Evolutionary conservation across 2,888 invertebrate genomes (phyloP).

Genomic region (Sminthurides aquaticus): DNA sequence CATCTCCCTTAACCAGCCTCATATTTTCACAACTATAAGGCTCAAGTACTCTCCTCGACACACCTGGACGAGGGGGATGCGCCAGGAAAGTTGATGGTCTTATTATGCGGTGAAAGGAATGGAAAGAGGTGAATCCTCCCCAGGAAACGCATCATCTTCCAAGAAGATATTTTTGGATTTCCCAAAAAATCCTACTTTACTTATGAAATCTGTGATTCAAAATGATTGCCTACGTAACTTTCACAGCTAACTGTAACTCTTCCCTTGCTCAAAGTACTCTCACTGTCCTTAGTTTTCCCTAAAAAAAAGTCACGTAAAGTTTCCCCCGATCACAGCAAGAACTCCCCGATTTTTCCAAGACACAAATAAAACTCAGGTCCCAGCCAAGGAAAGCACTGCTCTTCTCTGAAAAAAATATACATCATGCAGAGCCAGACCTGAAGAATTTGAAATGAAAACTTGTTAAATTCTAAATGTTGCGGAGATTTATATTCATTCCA

Average conservation of each 20-base stretch:
- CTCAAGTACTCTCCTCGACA: too few relatives aligned
- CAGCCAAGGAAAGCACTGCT: too few relatives aligned
- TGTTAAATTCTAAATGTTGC: background rate
- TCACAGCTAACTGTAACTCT: conserved; percentile 7
- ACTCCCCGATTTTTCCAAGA: conserved; percentile 15
- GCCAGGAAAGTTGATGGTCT: background rate
- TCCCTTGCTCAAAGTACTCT: background rate
- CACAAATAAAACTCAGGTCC: too few relatives aligned
- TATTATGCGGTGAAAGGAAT: background rate
- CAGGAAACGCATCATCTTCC: background rate
- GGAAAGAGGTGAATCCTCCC: background rate
- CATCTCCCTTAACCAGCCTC: too few relatives aligned
- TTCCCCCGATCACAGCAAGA: conserved; percentile 22
- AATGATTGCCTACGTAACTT: conserved; percentile 25
- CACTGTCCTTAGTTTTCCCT: too few relatives aligned
- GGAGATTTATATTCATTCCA: background rate
- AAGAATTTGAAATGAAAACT: background rate
- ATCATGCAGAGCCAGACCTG: background rate
- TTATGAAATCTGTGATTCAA: conserved; percentile 12
- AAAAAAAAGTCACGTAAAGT: conserved; percentile 1
- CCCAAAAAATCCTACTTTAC: background rate
- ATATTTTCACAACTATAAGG: too few relatives aligned
- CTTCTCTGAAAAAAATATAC: conserved; percentile 2
- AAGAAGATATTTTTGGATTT: background rate
- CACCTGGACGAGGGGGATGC: background rate